Conservation (phyloP, 2,797 vertebrate species). For the Etheostoma nigrum region DNA sequence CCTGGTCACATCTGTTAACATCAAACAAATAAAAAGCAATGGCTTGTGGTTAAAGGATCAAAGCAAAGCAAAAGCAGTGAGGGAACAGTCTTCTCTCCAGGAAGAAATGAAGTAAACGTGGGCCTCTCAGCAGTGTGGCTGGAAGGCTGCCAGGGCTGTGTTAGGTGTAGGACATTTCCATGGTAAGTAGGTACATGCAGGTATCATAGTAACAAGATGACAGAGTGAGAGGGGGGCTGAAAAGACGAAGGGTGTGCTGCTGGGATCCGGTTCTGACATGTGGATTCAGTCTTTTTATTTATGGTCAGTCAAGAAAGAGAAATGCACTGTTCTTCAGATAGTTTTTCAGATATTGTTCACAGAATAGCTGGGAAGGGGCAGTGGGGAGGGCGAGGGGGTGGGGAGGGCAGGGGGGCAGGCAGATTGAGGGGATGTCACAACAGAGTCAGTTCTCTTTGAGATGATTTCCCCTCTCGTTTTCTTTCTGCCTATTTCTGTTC, state of each 20-base stretch:
- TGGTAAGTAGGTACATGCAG: constrained; percentile 63
- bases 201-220: constrained; percentile 56
- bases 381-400: not conserved
- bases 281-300: constrained; percentile 55
- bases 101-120: constrained; percentile 41
- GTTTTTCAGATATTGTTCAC: constrained; percentile 44
- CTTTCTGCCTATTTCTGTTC: constrained; percentile 31
- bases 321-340: constrained; percentile 48
- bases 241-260: constrained; percentile 29
- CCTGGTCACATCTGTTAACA: constrained; percentile 40
- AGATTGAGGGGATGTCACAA: constrained; percentile 55
- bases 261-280: constrained; percentile 47
- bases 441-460: constrained; percentile 77
- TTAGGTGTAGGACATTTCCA: constrained; percentile 53
- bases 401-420: constrained; percentile 29
- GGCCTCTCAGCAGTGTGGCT: constrained; percentile 31
- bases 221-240: constrained; percentile 45
- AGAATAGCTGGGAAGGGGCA: constrained; percentile 12
- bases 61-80: constrained; percentile 50
- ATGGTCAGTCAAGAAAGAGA: constrained; percentile 33
- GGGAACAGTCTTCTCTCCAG: constrained; percentile 33
- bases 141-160: constrained; percentile 38
- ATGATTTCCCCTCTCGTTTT: constrained; percentile 57
- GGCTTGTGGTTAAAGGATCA: constrained; percentile 52
- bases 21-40: constrained; percentile 54